phyloP scores from a whole-genome alignment of 2,888 invertebrate species.

The Therioaphis trifolii region DNA sequence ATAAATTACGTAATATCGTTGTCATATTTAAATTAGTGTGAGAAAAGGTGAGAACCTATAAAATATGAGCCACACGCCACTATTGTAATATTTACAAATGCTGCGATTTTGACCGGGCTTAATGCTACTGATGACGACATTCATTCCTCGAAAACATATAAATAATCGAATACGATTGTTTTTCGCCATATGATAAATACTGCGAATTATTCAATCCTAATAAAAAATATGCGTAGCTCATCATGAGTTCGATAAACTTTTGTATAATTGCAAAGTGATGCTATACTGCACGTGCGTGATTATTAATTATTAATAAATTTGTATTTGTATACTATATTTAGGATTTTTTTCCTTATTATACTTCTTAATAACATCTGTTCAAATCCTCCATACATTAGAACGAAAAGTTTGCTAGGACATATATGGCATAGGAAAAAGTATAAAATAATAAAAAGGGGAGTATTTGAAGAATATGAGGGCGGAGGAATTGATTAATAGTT shows the following conservation, averaged over 20 bases:
- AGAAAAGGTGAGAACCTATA: conserved; percentile 17
- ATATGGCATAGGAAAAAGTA: neutral
- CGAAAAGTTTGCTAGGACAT: too few relatives aligned
- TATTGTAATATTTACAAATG: conserved; percentile 45
- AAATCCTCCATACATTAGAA: neutral
- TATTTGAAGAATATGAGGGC: conserved; percentile 25
- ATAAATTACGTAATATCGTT: conserved; percentile 26
- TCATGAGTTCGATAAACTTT: conserved; percentile 59
- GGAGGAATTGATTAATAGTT: conserved; percentile 40
- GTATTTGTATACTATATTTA: neutral
- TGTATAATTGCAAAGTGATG: neutral
- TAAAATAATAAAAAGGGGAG: neutral
- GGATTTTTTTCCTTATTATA: neutral
- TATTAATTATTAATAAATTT: conserved; percentile 30
- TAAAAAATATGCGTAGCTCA: conserved; percentile 45
- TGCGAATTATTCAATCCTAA: conserved; percentile 47
- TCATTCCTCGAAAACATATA: conserved; percentile 31
- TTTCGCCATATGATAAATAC: conserved; percentile 33
- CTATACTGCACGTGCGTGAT: conserved; percentile 12
- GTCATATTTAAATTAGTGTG: conserved; percentile 32
- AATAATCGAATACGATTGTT: conserved; percentile 46
- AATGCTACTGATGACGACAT: conserved; percentile 48
- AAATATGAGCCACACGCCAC: conserved; percentile 31
- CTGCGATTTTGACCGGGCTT: conserved; percentile 35
- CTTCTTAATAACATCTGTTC: neutral